phyloP scores from a whole-genome alignment of 2,797 vertebrate genomes.

The Halcyon smyrnensis region DNA sequence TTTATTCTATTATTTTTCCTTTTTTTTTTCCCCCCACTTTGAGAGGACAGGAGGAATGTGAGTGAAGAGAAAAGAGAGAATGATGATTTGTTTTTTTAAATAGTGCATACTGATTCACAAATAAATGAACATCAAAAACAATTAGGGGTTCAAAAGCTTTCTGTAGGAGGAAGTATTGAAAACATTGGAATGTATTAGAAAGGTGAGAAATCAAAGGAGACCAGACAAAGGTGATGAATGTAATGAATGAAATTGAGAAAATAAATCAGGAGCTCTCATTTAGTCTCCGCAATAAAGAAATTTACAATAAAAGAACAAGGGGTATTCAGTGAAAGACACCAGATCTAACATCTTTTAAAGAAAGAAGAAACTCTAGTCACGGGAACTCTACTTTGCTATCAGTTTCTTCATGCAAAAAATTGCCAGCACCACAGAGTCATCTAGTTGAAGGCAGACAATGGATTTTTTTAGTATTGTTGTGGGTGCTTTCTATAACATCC shows the following conservation, averaged over 20 bases:
- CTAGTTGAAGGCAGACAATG: background rate
- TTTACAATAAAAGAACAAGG: too few species aligned
- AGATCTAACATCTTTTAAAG: too few species aligned
- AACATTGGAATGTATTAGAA: background rate
- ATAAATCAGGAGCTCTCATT: too few species aligned
- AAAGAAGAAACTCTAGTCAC: too few species aligned
- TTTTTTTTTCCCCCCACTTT: background rate
- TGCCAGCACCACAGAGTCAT: background rate
- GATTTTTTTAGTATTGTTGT: background rate
- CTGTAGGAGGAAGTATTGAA: background rate
- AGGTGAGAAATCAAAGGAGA: background rate
- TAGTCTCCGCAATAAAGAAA: too few species aligned
- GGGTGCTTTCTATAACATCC: background rate
- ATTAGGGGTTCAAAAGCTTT: background rate
- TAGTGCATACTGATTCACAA: fast-evolving
- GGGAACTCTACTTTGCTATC: background rate
- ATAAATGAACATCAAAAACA: background rate
- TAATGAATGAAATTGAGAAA: too few species aligned
- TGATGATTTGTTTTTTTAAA: background rate
- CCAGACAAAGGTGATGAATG: background rate
- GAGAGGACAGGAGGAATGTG: background rate
- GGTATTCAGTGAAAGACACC: too few species aligned
- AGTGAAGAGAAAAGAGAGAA: background rate
- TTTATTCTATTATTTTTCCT: too few species aligned
- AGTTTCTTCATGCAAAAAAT: background rate